A percentile compares a stretch with the other conserved stretches of the same genome.
Conservation (phyloP, 2,888 invertebrate genomes). For the Mesoligia furuncula region DNA sequence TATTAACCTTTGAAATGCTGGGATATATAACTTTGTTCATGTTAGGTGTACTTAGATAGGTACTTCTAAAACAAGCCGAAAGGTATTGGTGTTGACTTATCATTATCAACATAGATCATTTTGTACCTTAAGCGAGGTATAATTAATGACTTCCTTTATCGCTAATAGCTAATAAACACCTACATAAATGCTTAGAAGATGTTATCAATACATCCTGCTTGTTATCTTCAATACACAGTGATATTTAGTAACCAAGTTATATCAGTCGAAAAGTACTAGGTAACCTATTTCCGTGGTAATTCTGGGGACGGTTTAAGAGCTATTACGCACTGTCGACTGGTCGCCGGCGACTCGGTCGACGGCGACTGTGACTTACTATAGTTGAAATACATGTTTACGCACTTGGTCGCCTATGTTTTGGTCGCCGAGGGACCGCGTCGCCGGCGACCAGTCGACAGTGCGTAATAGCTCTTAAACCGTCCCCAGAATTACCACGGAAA, state of each 20-base stretch:
- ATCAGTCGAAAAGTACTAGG: conserved; percentile 39
- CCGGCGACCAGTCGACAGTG: too few relatives aligned
- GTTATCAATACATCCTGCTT: conserved; percentile 42
- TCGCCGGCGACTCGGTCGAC: too few relatives aligned
- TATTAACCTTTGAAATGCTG: conserved; percentile 24
- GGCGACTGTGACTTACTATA: too few relatives aligned
- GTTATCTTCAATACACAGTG: conserved; percentile 35
- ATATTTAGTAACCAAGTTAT: conserved; percentile 35
- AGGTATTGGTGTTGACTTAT: conserved; percentile 4
- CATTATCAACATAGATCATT: conserved; percentile 27
- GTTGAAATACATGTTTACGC: too few relatives aligned
- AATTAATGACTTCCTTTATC: conserved; percentile 30
- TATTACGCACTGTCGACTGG: too few relatives aligned
- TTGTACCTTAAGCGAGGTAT: conserved; percentile 27
- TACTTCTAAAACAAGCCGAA: neutral
- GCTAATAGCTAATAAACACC: conserved; percentile 34
- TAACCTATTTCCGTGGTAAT: conserved; percentile 25
- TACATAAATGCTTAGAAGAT: conserved; percentile 36
- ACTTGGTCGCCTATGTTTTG: too few relatives aligned
- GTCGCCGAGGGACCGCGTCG: too few relatives aligned
- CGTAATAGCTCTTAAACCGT: conserved; percentile 4
- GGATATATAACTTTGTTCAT: conserved; percentile 19
- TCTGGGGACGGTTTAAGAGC: neutral
- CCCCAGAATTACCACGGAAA: conserved; percentile 15
- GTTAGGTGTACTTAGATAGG: neutral